Conservation (phyloP, 2,888 invertebrate genomes). For the Rhingia rostrata region DNA sequence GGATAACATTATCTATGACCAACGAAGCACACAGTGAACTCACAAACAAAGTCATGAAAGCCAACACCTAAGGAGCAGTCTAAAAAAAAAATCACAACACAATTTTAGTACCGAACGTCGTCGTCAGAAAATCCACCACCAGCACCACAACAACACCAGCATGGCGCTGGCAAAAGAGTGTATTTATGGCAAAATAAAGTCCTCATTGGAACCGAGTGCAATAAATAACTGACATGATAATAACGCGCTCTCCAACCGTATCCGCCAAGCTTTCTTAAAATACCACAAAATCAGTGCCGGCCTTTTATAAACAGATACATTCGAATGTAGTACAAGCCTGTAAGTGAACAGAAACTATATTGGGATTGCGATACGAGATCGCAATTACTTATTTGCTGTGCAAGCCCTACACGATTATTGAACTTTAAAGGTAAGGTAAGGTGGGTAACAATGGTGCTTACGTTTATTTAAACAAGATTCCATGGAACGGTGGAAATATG, state of each 20-base stretch:
- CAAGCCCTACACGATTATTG: too few species aligned
- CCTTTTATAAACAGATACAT: slow-evolving; percentile 25
- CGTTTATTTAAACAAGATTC: too few species aligned
- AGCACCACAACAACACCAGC: background rate
- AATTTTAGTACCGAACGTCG: background rate
- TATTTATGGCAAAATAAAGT: slow-evolving; percentile 49
- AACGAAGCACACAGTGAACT: slow-evolving; percentile 13
- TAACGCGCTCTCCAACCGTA: slow-evolving; percentile 35
- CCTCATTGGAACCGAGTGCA: slow-evolving; percentile 23
- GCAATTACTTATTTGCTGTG: too few species aligned
- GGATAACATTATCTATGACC: slow-evolving; percentile 54
- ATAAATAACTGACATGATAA: slow-evolving; percentile 62
- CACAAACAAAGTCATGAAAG: slow-evolving; percentile 22
- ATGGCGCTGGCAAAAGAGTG: slow-evolving; percentile 4
- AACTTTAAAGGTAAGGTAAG: too few species aligned
- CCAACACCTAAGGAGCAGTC: background rate
- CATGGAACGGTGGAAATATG: too few species aligned
- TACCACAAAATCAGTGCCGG: slow-evolving; percentile 24
- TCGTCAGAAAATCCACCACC: slow-evolving; percentile 3
- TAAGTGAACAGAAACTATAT: too few species aligned
- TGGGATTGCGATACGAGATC: too few species aligned
- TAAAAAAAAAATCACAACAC: background rate
- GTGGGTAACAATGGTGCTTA: too few species aligned
- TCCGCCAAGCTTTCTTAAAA: slow-evolving; percentile 29
- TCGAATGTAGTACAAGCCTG: background rate